Base-by-base conservation (phyloP, 1,140 invertebrate species). In the Conus betulinus region DNA sequence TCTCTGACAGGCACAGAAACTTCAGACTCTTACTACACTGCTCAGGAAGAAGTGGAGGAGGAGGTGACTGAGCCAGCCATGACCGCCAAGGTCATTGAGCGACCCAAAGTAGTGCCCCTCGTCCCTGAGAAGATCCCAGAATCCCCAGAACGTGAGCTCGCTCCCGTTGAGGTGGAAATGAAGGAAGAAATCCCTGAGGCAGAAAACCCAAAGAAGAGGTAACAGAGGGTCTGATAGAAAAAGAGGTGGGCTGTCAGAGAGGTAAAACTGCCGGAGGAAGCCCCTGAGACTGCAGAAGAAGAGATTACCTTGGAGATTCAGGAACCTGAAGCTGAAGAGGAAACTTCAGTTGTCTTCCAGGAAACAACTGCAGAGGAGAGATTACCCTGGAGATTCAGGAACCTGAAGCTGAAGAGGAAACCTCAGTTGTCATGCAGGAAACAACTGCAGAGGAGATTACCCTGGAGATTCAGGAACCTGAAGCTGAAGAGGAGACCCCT, bases 31-130 rank as follows among this genome's bases (percentile, higher is more conserved):
- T 91, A 91, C 76, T 89, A 91, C 85, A 91, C 90, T 25, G 89
- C 89, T 63, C 87, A 87, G 86, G 92, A 92, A 76, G 92, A 93
- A 63, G 90, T 91, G 87, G 87, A 91, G n/a, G 93, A 94, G 88
- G 93, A 94, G 89, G 82, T 92, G 63, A 88, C 90, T 71, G 93
- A 94, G 90, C 90, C 91, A 87, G 74, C 87, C 25, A 87, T 93
- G 27, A 88, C 88, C 84, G 87, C 91, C 74, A 90, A 89, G 82
- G 89, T 89, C 63, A 91, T 93, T 74, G 89, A 92, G 11, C 88
- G 93, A 87, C 93, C 93, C 20, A 92, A 92, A 83, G 60, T 89
- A 1, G 87, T 89, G 8, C 87, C 90, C 71, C 85, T 92, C 60
- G 88, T 89, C 52, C 88, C 88, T 39, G 92, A 93, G 71, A 91